phyloP scores from a whole-genome alignment of 2,888 invertebrate species.

The Vannuccia rotundouncinata region DNA sequence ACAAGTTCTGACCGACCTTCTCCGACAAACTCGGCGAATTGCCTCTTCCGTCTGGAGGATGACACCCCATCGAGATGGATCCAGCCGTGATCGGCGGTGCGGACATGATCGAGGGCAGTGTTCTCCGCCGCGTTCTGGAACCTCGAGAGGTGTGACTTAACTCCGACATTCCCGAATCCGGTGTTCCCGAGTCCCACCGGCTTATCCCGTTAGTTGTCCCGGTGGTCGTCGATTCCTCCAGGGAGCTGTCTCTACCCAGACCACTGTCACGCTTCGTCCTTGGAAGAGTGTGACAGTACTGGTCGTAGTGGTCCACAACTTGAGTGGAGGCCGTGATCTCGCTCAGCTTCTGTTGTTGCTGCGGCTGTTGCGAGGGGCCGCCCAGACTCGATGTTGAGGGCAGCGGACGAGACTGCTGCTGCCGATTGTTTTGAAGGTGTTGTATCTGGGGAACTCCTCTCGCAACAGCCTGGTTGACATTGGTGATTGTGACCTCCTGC shows the following conservation, averaged over 20 bases:
- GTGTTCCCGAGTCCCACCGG: neutral
- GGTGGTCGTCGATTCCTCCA: neutral
- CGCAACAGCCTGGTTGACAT: too few species aligned
- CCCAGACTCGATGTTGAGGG: too few species aligned
- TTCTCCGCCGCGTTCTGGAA: conserved; percentile 19
- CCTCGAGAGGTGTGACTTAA: neutral
- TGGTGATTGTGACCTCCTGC: too few species aligned
- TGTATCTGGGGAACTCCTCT: neutral
- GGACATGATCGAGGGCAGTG: conserved; percentile 38
- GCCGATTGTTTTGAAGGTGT: neutral
- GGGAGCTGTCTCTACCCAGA: neutral
- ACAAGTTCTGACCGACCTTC: conserved; percentile 37
- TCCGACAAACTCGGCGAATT: neutral
- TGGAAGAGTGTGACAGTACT: neutral
- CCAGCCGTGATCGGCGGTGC: conserved; percentile 32
- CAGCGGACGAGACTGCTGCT: neutral
- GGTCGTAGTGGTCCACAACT: neutral
- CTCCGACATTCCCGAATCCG: neutral
- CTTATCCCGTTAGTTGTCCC: neutral
- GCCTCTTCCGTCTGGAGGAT: neutral
- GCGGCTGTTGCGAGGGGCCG: neutral
- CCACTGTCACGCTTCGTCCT: neutral
- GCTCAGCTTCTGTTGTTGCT: neutral
- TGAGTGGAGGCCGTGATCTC: neutral
- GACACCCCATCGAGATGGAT: neutral